These are phyloP conservation scores for Kryphioiulus occultus DNA, from an alignment of 2,888 invertebrate species.

Conservation along the genomic window DNA sequence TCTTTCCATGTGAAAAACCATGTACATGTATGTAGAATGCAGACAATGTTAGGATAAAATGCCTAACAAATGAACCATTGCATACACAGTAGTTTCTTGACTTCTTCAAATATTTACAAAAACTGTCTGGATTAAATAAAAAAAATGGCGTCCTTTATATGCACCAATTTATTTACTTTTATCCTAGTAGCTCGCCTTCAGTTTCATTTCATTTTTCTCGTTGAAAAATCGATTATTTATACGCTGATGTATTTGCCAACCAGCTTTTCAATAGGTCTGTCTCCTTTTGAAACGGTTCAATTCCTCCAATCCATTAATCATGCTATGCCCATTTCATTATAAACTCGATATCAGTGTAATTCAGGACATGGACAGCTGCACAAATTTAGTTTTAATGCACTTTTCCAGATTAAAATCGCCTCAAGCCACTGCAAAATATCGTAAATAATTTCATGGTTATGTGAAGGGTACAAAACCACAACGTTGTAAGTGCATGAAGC, in stretches of 20 bases:
- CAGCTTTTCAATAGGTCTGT: neutral
- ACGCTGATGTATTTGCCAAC: constrained; percentile 1
- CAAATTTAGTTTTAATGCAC: neutral
- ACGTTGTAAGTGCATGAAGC: no score
- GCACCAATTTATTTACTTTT: constrained; percentile 9
- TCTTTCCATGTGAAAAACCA: no score
- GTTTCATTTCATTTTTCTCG: neutral
- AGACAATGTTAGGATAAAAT: neutral
- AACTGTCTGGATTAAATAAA: neutral
- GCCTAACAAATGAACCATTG: neutral
- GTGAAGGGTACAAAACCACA: no score
- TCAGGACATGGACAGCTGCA: neutral
- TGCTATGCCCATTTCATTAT: neutral
- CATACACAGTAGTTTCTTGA: neutral
- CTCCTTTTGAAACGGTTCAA: constrained; percentile 1
- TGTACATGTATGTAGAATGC: neutral
- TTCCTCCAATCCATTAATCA: constrained; percentile 8
- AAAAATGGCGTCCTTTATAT: neutral
- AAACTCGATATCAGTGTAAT: neutral
- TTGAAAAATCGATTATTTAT: neutral
- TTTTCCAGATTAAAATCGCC: neutral
- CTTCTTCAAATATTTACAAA: constrained; percentile 6
- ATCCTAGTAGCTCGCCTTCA: neutral
- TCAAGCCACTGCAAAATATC: no score
- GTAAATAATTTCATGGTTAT: no score